Conservation (phyloP, 23 tunicate species). For the Trididemnum clinides region DNA sequence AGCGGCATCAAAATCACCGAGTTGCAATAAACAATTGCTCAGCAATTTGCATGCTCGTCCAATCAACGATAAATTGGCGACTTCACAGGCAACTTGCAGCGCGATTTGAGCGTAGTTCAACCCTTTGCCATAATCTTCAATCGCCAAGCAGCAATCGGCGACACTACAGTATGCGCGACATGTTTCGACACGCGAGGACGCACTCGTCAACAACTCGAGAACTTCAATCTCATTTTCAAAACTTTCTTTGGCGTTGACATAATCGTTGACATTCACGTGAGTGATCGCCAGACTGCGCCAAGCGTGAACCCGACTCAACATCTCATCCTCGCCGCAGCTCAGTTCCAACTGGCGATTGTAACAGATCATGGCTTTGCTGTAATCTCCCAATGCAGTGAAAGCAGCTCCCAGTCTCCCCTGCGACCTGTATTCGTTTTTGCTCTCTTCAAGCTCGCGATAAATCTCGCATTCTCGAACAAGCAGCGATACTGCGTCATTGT, state of each 20-base stretch:
- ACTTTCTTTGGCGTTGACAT: slow-evolving; percentile 38
- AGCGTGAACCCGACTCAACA: slow-evolving; percentile 37
- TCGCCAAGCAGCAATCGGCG: slow-evolving; percentile 62
- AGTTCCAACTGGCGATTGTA: slow-evolving; percentile 70
- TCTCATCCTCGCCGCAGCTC: slow-evolving; percentile 12
- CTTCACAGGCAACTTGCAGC: slow-evolving; percentile 7
- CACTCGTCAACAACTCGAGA: background rate
- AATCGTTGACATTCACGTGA: slow-evolving; percentile 48
- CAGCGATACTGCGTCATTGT: slow-evolving; percentile 33
- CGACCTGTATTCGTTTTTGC: slow-evolving; percentile 75
- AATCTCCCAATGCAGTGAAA: slow-evolving; percentile 52
- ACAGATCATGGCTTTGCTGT: slow-evolving; percentile 45
- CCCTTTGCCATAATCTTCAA: slow-evolving; percentile 44
- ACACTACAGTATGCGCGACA: slow-evolving; percentile 49
- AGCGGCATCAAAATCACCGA: slow-evolving; percentile 18
- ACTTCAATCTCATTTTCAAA: slow-evolving; percentile 45
- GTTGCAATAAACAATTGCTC: slow-evolving; percentile 1
- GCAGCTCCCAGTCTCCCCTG: slow-evolving; percentile 74
- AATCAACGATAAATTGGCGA: slow-evolving; percentile 17
- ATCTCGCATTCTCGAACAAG: slow-evolving; percentile 54
- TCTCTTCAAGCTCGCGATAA: slow-evolving; percentile 50
- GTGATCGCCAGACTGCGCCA: slow-evolving; percentile 74
- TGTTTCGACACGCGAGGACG: slow-evolving; percentile 26
- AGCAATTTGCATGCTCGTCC: slow-evolving; percentile 49
- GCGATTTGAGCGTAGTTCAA: slow-evolving; percentile 17